These are phyloP conservation scores for Ptychoptera contaminata DNA, from an alignment of 2,888 invertebrate species.

Conservation along the genomic window DNA sequence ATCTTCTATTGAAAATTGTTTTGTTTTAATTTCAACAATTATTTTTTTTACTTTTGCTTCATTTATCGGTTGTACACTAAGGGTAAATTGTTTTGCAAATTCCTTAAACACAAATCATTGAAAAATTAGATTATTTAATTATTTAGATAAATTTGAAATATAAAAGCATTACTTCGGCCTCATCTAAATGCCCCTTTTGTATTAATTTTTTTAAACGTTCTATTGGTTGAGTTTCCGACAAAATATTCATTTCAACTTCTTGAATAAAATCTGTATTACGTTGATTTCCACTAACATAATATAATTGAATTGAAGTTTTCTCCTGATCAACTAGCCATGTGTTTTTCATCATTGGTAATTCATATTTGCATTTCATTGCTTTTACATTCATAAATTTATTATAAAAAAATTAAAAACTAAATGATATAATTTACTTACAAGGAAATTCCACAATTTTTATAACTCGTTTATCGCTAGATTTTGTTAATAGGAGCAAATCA, in stretches of 20 bases:
- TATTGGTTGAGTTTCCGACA: conserved; percentile 27
- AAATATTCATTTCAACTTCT: conserved; percentile 25
- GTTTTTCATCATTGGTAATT: conserved; percentile 20
- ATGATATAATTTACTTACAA: conserved; percentile 15
- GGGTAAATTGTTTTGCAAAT: conserved; percentile 25
- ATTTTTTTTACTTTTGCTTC: conserved; percentile 25
- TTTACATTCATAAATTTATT: not conserved
- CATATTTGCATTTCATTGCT: conserved; percentile 24
- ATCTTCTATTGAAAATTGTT: not conserved
- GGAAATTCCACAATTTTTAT: conserved; percentile 28
- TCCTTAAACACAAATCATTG: conserved; percentile 15
- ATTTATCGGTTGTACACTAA: conserved; percentile 26
- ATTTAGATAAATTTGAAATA: not conserved
- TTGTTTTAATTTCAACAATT: not conserved
- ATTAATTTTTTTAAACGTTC: conserved; percentile 28
- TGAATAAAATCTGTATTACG: conserved; percentile 16
- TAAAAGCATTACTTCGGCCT: conserved; percentile 23
- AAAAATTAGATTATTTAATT: not conserved
- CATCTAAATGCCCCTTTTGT: conserved; percentile 26
- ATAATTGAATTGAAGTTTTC: conserved; percentile 26
- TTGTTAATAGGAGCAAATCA: conserved; percentile 24
- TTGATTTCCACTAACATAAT: conserved; percentile 20
- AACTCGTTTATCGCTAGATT: conserved; percentile 12
- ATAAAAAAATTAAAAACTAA: not conserved
- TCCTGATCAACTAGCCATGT: conserved; percentile 28